phyloP scores from a whole-genome alignment of 2,113 vertebrate species.

The Arizona elegans region DNA sequence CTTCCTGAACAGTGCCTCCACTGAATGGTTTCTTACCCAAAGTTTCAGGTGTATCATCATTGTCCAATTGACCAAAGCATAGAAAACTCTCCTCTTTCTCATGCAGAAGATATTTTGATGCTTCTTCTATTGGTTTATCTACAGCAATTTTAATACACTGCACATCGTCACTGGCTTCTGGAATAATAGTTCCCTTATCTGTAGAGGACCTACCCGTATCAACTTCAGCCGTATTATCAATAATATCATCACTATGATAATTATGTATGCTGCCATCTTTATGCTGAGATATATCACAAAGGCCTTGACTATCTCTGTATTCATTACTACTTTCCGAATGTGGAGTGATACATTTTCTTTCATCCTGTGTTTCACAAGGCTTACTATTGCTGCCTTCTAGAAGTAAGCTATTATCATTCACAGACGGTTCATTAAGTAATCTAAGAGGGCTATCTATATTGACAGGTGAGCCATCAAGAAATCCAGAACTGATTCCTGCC shows the following conservation, averaged over 20 bases:
- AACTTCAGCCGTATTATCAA: slow-evolving; percentile 44
- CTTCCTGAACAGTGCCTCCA: slow-evolving; percentile 22
- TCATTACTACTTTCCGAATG: not conserved
- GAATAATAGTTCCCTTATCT: slow-evolving; percentile 14
- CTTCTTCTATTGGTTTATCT: slow-evolving; percentile 4
- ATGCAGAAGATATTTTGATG: slow-evolving; percentile 24
- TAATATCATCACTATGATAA: slow-evolving; percentile 54
- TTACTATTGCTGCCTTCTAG: not conserved
- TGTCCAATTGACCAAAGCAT: not conserved
- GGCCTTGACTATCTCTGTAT: not conserved
- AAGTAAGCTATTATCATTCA: slow-evolving; percentile 27
- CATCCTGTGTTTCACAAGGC: slow-evolving; percentile 19
- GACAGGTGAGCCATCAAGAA: not conserved
- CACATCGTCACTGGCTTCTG: slow-evolving; percentile 19
- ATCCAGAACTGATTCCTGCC: not conserved
- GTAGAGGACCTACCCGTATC: slow-evolving; percentile 48
- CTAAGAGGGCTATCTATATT: not conserved
- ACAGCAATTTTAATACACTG: slow-evolving; percentile 15
- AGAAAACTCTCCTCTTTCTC: not conserved
- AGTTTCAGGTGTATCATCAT: slow-evolving; percentile 8
- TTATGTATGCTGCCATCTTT: slow-evolving; percentile 49
- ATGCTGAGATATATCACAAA: not conserved
- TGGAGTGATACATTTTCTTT: not conserved
- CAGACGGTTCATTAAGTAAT: not conserved
- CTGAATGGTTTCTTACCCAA: not conserved